These are phyloP conservation scores for Clarias pachynema DNA, from an alignment of 2,797 vertebrate species.

Conservation along the genomic window DNA sequence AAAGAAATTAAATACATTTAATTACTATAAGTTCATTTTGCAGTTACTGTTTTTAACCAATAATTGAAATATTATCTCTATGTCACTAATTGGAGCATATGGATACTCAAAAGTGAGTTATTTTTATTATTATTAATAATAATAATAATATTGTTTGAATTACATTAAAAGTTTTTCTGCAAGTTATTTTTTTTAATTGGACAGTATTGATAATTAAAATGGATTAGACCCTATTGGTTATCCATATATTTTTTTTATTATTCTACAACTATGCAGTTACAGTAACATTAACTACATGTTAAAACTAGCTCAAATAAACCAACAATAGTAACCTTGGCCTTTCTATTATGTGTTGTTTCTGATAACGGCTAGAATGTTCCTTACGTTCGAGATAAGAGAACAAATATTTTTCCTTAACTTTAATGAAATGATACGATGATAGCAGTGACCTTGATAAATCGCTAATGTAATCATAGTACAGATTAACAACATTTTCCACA, in stretches of 20 bases:
- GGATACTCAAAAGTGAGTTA: background rate
- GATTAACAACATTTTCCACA: slow-evolving; percentile 26
- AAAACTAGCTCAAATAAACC: background rate
- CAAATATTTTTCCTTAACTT: slow-evolving; percentile 15
- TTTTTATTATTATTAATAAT: too few relatives aligned
- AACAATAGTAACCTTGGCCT: slow-evolving; percentile 27
- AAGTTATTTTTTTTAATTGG: too few relatives aligned
- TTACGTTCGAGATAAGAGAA: background rate
- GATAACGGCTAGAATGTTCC: background rate
- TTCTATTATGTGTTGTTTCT: slow-evolving; percentile 1
- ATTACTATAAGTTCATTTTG: background rate
- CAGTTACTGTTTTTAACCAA: background rate
- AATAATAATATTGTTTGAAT: too few relatives aligned
- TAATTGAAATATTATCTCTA: background rate
- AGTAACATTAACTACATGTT: background rate
- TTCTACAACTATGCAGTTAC: background rate
- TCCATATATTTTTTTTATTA: background rate
- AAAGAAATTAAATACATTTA: background rate
- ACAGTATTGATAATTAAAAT: background rate
- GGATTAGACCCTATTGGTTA: background rate
- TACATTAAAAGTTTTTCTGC: too few relatives aligned
- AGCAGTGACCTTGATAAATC: slow-evolving; percentile 19
- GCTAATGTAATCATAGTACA: background rate
- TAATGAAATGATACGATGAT: slow-evolving; percentile 1
- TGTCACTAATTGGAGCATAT: background rate